Evolutionary conservation across 2,113 vertebrate genomes (phyloP).

Genomic region (Pagrus major): DNA sequence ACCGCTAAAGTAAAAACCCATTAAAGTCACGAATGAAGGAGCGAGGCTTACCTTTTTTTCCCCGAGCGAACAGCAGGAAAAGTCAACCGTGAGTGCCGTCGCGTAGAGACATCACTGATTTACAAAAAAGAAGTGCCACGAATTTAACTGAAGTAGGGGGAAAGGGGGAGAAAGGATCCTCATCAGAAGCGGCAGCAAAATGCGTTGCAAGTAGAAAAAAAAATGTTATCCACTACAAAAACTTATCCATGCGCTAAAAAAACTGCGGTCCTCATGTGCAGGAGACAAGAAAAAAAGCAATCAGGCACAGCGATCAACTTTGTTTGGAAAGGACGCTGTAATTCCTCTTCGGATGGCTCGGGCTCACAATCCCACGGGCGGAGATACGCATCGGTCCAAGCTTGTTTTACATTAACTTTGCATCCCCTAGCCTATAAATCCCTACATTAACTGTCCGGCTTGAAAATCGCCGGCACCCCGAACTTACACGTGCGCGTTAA

Average conservation of each 20-base stretch:
- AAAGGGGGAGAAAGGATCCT: slow-evolving; percentile 70
- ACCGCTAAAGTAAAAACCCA: slow-evolving; percentile 37
- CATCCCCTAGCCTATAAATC: slow-evolving; percentile 66
- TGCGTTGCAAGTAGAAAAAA: slow-evolving; percentile 50
- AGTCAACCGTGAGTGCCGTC: slow-evolving; percentile 80
- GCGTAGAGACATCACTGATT: slow-evolving; percentile 84
- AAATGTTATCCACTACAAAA: slow-evolving; percentile 82
- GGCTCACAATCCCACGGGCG: slow-evolving; percentile 78
- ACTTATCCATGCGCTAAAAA: slow-evolving; percentile 66
- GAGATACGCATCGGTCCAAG: slow-evolving; percentile 79
- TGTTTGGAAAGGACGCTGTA: slow-evolving; percentile 71
- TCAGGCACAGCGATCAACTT: slow-evolving; percentile 72
- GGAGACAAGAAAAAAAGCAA: slow-evolving; percentile 50
- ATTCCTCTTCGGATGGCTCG: slow-evolving; percentile 82
- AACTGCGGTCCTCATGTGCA: slow-evolving; percentile 72
- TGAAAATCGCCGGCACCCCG: slow-evolving; percentile 7
- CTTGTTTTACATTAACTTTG: slow-evolving; percentile 73
- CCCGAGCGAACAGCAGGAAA: slow-evolving; percentile 53
- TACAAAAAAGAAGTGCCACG: slow-evolving; percentile 81
- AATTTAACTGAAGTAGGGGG: slow-evolving; percentile 76
- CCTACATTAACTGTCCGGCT: slow-evolving; percentile 42
- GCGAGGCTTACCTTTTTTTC: slow-evolving; percentile 80
- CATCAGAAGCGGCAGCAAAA: slow-evolving; percentile 70
- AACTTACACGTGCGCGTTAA: slow-evolving; percentile 47
- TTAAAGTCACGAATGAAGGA: slow-evolving; percentile 2